Conservation (phyloP, 2,888 invertebrate species). For the Dryobotodes eremita region DNA sequence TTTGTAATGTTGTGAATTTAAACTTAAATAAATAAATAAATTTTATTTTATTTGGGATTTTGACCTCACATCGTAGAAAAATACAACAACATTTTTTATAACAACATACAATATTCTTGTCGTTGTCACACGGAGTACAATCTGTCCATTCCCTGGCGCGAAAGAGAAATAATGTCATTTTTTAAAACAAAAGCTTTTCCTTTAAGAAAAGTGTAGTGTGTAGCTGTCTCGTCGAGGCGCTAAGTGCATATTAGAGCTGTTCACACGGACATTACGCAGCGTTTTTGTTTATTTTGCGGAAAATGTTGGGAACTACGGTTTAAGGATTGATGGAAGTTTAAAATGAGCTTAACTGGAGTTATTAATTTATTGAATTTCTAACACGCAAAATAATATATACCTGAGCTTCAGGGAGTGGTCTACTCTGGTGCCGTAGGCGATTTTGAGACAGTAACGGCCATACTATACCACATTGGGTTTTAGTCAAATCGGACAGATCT, state of each 20-base stretch:
- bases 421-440: too few relatives aligned
- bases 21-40: neutral
- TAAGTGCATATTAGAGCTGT: slow-evolving; percentile 65
- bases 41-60: too few relatives aligned
- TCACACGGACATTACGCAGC: slow-evolving; percentile 46
- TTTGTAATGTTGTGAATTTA: neutral
- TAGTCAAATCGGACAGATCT: neutral
- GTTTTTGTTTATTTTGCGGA: slow-evolving; percentile 1
- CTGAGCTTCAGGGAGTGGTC: neutral
- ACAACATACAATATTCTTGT: slow-evolving; percentile 44
- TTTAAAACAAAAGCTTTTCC: slow-evolving; percentile 68
- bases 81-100: neutral
- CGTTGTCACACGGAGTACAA: slow-evolving; percentile 50
- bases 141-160: slow-evolving; percentile 50
- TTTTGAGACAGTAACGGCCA: neutral
- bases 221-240: slow-evolving; percentile 64
- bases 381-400: neutral
- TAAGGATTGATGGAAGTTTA: neutral
- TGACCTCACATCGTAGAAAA: too few relatives aligned
- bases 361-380: neutral
- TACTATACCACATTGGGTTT: neutral
- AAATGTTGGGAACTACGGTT: neutral
- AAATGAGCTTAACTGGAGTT: neutral
- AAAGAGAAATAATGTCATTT: slow-evolving; percentile 66
- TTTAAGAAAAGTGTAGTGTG: slow-evolving; percentile 63